Evolutionary conservation across 2,888 invertebrate genomes (phyloP), one percentile per base, ranked within the genome.

Genomic region (Papilio elwesi): DNA sequence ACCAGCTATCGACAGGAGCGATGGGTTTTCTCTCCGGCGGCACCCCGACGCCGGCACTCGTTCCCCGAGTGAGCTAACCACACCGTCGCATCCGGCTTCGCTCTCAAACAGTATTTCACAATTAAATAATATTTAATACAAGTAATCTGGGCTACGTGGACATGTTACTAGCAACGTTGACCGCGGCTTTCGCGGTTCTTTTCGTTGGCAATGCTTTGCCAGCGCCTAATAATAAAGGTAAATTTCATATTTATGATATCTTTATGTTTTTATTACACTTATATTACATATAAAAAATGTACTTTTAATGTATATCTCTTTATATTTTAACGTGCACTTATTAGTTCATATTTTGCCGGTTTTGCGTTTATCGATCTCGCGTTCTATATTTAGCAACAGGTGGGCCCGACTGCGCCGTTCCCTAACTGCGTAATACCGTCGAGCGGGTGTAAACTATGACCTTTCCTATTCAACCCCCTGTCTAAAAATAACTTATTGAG

Each of bases 351-450:
- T 43, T 57, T 59, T 74, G 64, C 64, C 70, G 74, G 75, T 78
- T 78, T 78, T 75, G 84, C 85, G 82, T 87, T 76, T 91, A 92
- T 91, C 84, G 91, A 92, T 92, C 84, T 82, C 83, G 82, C 80
- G 85, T 81, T 90, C 92, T 92, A 91, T 87, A 87, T 89, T 87
- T 92, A 92, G 91, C 93, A 93, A 92, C 93, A 92, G 89, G 92
- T 92, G 89, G 89, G 83, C 83, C 80, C 81, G 80, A 80, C 82
- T 84, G 84, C 85, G 88, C 82, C 79, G 76, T 80, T 77, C 76
- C 79, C 70, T 70, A 78, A 80, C 83, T 89, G 84, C 90, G 91
- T 88, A 88, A 83, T 86, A 83, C 73, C 74, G 83, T 81, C 81
- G 76, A 71, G 75, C 74, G 73, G 74, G 71, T 76, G 75, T 81